A percentile compares a stretch with the other conserved stretches of the same genome.
Conservation (phyloP, 2,113 vertebrate species). For the Chelonoidis abingdonii region DNA sequence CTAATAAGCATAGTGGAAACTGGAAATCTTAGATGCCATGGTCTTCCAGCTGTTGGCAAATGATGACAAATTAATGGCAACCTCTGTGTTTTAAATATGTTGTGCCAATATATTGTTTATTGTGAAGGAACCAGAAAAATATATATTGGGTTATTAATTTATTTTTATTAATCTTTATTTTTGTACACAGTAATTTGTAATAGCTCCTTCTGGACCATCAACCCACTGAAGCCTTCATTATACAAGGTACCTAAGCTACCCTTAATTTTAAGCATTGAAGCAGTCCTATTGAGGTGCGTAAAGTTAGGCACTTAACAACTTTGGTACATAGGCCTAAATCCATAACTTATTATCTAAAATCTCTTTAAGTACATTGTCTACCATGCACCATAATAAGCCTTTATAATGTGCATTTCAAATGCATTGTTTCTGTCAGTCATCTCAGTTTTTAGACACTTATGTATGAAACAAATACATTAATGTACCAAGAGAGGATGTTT, state of each 20-base stretch:
- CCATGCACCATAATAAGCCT: background rate
- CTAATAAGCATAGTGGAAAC: background rate
- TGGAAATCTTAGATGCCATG: background rate
- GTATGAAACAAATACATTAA: background rate
- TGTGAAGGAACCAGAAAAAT: background rate
- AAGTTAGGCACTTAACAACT: background rate
- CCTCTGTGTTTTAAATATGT: background rate
- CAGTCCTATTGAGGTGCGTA: background rate
- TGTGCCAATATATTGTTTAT: background rate
- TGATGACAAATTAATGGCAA: background rate
- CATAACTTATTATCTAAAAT: background rate
- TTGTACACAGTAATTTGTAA: background rate
- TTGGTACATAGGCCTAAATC: background rate
- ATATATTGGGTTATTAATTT: background rate
- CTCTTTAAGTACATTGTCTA: background rate
- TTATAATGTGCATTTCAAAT: conserved; percentile 15
- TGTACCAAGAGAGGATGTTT: background rate
- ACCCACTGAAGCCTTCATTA: fast-evolving
- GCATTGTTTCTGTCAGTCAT: background rate
- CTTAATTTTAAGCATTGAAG: background rate
- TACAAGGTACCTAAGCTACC: background rate
- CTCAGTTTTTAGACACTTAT: background rate
- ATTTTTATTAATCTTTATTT: background rate
- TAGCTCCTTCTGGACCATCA: background rate
- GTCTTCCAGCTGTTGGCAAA: background rate